Conservation (phyloP, 2,888 invertebrate species). For the Peribatodes rhomboidaria region DNA sequence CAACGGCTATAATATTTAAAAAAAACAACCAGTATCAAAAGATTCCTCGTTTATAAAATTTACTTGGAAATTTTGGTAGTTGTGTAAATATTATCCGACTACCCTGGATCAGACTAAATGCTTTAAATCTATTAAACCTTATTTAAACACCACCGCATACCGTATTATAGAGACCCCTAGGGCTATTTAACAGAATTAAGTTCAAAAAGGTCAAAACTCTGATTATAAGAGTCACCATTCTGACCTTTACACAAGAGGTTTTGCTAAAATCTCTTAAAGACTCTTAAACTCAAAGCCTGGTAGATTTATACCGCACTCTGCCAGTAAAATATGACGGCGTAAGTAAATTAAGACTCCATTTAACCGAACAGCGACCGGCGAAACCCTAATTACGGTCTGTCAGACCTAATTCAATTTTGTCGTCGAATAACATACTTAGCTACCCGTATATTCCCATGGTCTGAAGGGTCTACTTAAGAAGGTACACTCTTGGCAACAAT, state of each 20-base stretch:
- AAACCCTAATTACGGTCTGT: slow-evolving; percentile 38
- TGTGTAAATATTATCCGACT: no score
- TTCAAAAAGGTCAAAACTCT: slow-evolving; percentile 3
- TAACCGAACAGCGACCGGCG: slow-evolving; percentile 26
- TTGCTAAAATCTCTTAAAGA: slow-evolving; percentile 8
- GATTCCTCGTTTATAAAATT: no score
- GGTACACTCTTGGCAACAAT: slow-evolving; percentile 23
- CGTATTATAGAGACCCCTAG: background rate
- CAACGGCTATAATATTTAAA: no score
- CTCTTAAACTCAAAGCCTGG: slow-evolving; percentile 3
- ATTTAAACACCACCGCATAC: background rate
- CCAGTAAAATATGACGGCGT: slow-evolving; percentile 23
- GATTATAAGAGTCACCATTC: slow-evolving; percentile 4
- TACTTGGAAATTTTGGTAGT: no score
- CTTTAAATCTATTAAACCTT: no score
- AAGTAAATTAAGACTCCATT: slow-evolving; percentile 35
- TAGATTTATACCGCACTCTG: slow-evolving; percentile 7
- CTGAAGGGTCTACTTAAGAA: slow-evolving; percentile 27
- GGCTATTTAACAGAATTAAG: background rate
- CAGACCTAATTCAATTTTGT: slow-evolving; percentile 39
- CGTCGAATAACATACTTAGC: slow-evolving; percentile 34
- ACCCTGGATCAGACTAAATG: no score
- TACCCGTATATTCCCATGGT: slow-evolving; percentile 9
- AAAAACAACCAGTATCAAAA: no score
- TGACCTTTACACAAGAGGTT: slow-evolving; percentile 17